These are phyloP conservation scores for Agriopis marginaria DNA, from an alignment of 2,888 invertebrate species.

Conservation along the genomic window DNA sequence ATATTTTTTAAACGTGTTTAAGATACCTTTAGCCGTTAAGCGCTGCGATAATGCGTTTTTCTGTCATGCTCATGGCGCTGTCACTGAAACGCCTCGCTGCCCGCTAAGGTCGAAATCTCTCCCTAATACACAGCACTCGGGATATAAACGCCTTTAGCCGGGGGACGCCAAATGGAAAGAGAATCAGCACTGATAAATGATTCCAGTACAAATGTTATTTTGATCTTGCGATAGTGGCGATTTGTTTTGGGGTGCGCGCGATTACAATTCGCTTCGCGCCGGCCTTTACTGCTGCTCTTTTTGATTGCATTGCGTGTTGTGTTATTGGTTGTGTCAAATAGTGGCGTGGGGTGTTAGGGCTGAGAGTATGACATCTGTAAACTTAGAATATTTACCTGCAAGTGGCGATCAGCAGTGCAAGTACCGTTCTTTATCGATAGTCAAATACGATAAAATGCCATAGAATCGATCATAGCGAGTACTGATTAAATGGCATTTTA, in stretches of 20 bases:
- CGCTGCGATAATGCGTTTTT: too few species aligned
- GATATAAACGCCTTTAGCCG: constrained; percentile 57
- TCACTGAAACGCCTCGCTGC: background rate
- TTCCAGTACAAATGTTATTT: constrained; percentile 83
- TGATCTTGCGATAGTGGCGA: constrained; percentile 80
- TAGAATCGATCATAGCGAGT: too few species aligned
- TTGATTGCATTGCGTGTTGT: constrained; percentile 44
- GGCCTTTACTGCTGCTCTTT: constrained; percentile 36
- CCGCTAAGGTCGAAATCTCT: background rate
- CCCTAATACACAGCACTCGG: constrained; percentile 46
- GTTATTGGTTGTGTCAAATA: constrained; percentile 17
- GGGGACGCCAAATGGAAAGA: constrained; percentile 78
- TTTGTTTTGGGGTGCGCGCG: constrained; percentile 73
- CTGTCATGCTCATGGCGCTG: background rate
- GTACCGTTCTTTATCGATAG: too few species aligned
- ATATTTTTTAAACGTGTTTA: too few species aligned
- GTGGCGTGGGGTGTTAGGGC: background rate
- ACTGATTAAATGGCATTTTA: too few species aligned
- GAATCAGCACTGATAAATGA: constrained; percentile 83
- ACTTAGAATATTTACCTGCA: background rate
- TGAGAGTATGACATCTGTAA: background rate
- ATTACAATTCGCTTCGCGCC: constrained; percentile 64
- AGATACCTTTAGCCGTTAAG: too few species aligned
- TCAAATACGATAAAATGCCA: too few species aligned
- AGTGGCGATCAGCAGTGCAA: background rate